phyloP scores from a whole-genome alignment of 2,797 vertebrate genomes.

The Hylomyscus alleni region DNA sequence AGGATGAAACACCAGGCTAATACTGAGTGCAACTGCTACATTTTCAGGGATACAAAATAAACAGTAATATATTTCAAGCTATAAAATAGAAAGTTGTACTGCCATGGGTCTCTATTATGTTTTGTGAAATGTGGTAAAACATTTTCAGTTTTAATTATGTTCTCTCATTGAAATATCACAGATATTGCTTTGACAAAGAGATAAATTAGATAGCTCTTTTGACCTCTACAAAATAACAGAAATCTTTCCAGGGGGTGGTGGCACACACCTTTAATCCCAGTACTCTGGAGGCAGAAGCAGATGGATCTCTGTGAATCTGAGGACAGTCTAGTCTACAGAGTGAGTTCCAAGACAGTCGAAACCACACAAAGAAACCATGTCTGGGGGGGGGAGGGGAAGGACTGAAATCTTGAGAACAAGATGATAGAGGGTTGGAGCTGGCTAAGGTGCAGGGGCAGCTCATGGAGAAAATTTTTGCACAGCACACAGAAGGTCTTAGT shows the following conservation, averaged over 20 bases:
- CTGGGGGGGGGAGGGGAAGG: neutral
- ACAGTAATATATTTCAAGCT: neutral
- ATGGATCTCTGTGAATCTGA: neutral
- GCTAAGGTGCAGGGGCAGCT: neutral
- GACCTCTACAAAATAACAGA: neutral
- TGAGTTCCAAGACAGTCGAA: neutral
- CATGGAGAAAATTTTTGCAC: neutral
- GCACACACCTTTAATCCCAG: neutral
- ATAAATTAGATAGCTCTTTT: constrained; percentile 10
- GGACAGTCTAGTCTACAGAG: neutral
- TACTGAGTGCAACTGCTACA: neutral
- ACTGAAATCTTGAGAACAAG: neutral
- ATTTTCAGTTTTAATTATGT: constrained; percentile 53
- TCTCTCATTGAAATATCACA: neutral
- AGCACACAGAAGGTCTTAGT: neutral
- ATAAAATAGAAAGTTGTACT: neutral
- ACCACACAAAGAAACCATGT: neutral
- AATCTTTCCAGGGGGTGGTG: neutral
- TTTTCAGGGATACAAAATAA: constrained; percentile 14
- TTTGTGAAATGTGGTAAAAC: neutral
- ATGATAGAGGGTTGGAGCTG: neutral
- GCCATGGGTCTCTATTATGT: neutral
- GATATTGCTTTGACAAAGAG: neutral
- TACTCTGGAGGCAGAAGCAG: neutral
- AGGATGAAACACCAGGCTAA: neutral